Evolutionary conservation across 23 tunicate species (phyloP).

Genomic region (Phallusia fumigata): DNA sequence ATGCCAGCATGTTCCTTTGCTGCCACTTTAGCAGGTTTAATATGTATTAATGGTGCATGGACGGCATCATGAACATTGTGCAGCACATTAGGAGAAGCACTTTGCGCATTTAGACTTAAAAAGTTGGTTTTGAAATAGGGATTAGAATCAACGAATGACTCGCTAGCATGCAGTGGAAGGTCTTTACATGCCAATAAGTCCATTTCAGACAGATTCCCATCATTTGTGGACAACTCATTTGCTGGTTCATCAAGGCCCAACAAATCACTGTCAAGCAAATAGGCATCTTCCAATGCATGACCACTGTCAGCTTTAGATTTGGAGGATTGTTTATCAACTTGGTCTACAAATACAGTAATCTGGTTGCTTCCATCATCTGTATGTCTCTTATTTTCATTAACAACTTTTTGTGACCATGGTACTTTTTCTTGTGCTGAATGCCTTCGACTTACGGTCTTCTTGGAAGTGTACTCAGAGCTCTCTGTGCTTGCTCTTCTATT

Average conservation of each 20-base stretch:
- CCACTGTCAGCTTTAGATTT: neutral
- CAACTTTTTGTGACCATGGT: neutral
- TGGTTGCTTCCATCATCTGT: neutral
- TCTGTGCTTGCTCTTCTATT: neutral
- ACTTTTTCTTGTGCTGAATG: neutral
- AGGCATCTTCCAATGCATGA: neutral
- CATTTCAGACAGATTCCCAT: neutral
- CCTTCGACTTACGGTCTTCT: neutral
- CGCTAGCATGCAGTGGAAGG: neutral
- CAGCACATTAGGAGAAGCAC: too few relatives aligned
- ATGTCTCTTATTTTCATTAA: neutral
- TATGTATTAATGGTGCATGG: too few relatives aligned
- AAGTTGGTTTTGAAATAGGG: neutral
- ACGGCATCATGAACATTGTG: too few relatives aligned
- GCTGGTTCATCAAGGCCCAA: neutral
- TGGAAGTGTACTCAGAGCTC: neutral
- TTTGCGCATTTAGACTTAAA: too few relatives aligned
- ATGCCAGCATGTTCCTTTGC: too few relatives aligned
- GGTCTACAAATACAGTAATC: neutral
- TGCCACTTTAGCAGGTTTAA: too few relatives aligned
- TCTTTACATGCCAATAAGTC: neutral
- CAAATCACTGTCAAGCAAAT: neutral
- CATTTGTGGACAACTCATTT: neutral
- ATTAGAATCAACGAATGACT: neutral
- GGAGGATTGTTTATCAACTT: neutral